phyloP scores from a whole-genome alignment of 1,140 invertebrate genomes.

The Harpegnathos saltator region DNA sequence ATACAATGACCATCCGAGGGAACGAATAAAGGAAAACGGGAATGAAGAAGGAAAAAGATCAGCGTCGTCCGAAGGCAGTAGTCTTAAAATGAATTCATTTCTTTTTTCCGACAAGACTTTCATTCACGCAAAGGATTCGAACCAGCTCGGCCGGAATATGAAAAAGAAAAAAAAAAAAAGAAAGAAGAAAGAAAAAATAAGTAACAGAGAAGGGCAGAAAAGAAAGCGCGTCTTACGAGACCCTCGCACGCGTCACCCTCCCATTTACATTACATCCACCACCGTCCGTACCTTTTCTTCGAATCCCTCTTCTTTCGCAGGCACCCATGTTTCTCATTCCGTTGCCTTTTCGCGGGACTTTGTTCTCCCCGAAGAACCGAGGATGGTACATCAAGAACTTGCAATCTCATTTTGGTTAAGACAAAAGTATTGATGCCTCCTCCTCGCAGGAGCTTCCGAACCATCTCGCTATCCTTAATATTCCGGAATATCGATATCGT shows the following conservation, averaged over 20 bases:
- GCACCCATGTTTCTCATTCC: conserved; percentile 21
- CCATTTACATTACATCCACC: conserved; percentile 72
- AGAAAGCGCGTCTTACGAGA: conserved; percentile 62
- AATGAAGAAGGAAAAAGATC: conserved; percentile 28
- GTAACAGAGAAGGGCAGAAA: conserved; percentile 6
- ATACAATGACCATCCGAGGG: conserved; percentile 20
- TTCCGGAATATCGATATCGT: conserved; percentile 2
- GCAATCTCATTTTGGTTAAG: conserved; percentile 42
- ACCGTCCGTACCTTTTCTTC: conserved; percentile 47
- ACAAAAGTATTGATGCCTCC: conserved; percentile 32
- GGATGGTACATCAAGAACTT: conserved; percentile 42
- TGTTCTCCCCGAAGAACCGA: conserved; percentile 43
- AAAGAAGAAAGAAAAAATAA: background rate
- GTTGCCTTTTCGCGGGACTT: conserved; percentile 41
- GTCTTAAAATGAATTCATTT: conserved; percentile 65
- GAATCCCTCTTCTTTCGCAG: conserved; percentile 54
- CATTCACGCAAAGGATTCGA: conserved; percentile 64
- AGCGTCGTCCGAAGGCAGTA: conserved; percentile 61
- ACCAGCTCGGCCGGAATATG: conserved; percentile 52
- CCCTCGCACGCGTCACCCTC: conserved; percentile 63
- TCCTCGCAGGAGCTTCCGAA: background rate
- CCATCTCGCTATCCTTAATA: background rate
- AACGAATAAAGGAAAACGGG: background rate
- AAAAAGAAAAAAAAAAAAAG: conserved; percentile 27
- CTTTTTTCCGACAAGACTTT: conserved; percentile 61